Evolutionary conservation across 1,140 invertebrate species (phyloP), one percentile per base, ranked within the genome.

Genomic region (Coelopa frigida): DNA sequence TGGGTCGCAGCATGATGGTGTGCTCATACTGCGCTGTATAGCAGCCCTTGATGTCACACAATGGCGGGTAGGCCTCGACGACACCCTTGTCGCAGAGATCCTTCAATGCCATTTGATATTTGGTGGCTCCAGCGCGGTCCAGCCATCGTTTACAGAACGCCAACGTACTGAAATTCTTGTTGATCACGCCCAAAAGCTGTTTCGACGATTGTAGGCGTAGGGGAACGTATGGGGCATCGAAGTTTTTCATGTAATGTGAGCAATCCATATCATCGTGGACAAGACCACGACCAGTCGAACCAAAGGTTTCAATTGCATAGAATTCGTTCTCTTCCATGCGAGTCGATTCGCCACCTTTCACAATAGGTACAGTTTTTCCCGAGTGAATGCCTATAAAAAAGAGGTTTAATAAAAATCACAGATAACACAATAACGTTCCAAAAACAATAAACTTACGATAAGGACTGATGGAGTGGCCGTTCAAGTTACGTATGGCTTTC

Each of bases 201-300:
- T 98, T 98, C 2, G 94, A 97, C 50, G 89, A 91, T 59, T 87
- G 82, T 46, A 95, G 70, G 62, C 89, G 90, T 31, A 97, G 70
- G 42, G 92, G 92, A 32, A 95, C 88, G 73, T 88, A 94, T 48
- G 88, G 86, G 68, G 84, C 82, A 58, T 99, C 94, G 72, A 89
- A 99, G 67, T 96, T 95, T 71, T 98, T 99, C 96, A 99, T 99
- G 63, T 99, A 99, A 75, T 99, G 97, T 23, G 94, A 98, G 51
- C 88, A 91, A 61, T 99, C 96, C 87, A 98, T 94, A 68, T 99
- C 97, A 71, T 99, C 95, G 69, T 98, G 93, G 2, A 99, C 95
- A 43, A 90, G 77, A 11, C 97, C 97, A 52, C 87, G 84, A 4
- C 97, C 97, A 11, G 97, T 99, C 3, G 94, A 98, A 6, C 97